Base-by-base conservation (phyloP, 2,797 vertebrate species). In the Typhlichthys subterraneus region DNA sequence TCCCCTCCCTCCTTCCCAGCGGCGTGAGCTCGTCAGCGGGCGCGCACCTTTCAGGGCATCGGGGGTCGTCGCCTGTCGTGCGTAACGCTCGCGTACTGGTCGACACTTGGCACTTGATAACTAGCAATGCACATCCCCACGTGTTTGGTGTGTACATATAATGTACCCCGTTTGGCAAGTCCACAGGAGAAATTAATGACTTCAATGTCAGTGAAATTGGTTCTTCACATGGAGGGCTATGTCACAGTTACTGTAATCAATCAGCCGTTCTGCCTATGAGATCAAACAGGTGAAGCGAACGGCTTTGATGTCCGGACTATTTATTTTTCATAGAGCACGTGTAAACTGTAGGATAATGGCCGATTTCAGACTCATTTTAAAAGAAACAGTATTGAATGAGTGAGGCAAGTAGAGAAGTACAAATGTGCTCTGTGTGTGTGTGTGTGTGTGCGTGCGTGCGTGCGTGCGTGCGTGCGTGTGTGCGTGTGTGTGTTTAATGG, bases 251-350 rank as follows among this genome's bases (percentile, higher is more conserved):
- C 54, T 59, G 29, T 50, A 51, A 63, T 76, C 73, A 71, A 67
- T 78, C 73, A 70, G 75, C 71, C 53, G 5, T 67, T 59, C 60
- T 42, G 66, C 76, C 85, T 75, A 75, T 62, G 69, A 73, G 72
- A 71, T 81, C 3, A 48, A 57, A 63, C 60, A 2, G 57, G 67
- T 63, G 15, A 67, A 72, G 69, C 12, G 5, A 19, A 53, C 57
- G 63, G 17, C 48, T 45, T 57, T 4, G 45, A 7, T 23, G 0
- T 2, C 12, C 51, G 1, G 57, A 15, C 78, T 83, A 87, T 89
- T 90, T 90, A 88, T 88, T 87, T 85, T 68, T 42, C 53, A 17
- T 65, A 57, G 57, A 63, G 69, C 53, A 6, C 57, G 65, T 57
- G 53, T 17, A 11, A 23, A 65, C 73, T 29, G 19, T 31, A 33